A percentile compares a stretch with the other conserved stretches of the same genome.
phyloP scores from a whole-genome alignment of 2,888 invertebrate species.

The Lasioglossum lativentre region DNA sequence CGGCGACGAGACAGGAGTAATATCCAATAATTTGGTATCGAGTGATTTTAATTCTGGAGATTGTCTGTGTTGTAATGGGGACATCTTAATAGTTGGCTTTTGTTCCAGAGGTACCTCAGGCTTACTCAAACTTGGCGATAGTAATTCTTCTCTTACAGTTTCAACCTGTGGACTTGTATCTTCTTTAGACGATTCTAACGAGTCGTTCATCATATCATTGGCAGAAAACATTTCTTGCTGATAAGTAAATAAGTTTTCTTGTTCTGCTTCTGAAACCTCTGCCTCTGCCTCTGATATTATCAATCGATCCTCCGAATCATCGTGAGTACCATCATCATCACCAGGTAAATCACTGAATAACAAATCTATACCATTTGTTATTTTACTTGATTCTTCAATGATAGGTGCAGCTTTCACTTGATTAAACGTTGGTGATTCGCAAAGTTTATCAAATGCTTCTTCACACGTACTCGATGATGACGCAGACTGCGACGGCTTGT shows the following conservation, averaged over 20 bases:
- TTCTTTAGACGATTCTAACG: conserved; percentile 65
- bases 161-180: conserved; percentile 47
- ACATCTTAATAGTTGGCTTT: conserved; percentile 57
- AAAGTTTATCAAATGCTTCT: conserved; percentile 86
- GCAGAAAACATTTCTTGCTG: conserved; percentile 87
- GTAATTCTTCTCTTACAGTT: conserved; percentile 49
- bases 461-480: conserved; percentile 73
- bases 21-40: conserved; percentile 72
- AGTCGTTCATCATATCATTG: conserved; percentile 62
- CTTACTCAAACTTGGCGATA: conserved; percentile 38
- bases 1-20: conserved; percentile 74
- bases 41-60: conserved; percentile 63
- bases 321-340: conserved; percentile 80
- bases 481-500: conserved; percentile 45
- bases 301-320: conserved; percentile 87
- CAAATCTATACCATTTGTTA: conserved; percentile 80
- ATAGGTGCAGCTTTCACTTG: conserved; percentile 73
- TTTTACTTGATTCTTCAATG: conserved; percentile 70
- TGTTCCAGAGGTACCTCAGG: conserved; percentile 44
- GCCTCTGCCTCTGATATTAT: conserved; percentile 88
- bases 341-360: conserved; percentile 84
- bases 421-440: conserved; percentile 86
- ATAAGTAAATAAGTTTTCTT: conserved; percentile 86
- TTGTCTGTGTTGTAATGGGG: conserved; percentile 48
- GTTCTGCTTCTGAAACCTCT: conserved; percentile 87